Evolutionary conservation across 2,113 vertebrate species (phyloP).

Genomic region (Heterocephalus glaber): DNA sequence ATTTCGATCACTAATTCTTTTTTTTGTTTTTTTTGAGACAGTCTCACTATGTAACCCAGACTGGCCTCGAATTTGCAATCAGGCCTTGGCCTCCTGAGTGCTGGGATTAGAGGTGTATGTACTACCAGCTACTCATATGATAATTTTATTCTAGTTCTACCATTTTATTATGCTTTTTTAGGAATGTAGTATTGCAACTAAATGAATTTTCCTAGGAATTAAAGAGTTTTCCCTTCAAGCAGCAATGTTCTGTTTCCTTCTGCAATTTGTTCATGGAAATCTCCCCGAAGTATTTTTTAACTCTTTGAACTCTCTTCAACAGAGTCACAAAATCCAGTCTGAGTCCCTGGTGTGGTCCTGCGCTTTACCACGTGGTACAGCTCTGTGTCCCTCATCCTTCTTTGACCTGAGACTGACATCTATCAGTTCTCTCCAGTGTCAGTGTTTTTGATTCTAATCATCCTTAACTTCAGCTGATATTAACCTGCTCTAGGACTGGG

Average conservation of each 20-base stretch:
- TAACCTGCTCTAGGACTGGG: not conserved
- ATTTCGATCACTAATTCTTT: not conserved
- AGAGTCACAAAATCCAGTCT: not conserved
- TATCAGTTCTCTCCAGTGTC: not conserved
- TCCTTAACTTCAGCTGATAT: not conserved
- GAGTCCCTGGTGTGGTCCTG: not conserved
- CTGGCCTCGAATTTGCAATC: not conserved
- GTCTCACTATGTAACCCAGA: not conserved
- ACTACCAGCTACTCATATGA: not conserved
- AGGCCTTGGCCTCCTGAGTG: not conserved
- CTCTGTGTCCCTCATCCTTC: not conserved
- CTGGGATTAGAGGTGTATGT: not conserved
- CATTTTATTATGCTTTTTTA: not conserved
- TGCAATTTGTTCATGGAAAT: slow-evolving; percentile 27
- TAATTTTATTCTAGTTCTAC: not conserved
- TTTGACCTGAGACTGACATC: not conserved
- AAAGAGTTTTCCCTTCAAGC: slow-evolving; percentile 14
- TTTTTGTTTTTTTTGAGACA: not conserved
- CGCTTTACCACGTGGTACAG: not conserved
- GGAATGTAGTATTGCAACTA: slow-evolving; percentile 7
- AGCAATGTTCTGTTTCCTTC: slow-evolving; percentile 46
- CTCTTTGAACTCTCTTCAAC: slow-evolving; percentile 1
- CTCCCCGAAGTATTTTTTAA: slow-evolving; percentile 18
- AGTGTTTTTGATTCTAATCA: not conserved
- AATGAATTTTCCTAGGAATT: slow-evolving; percentile 27